These are phyloP conservation scores for Brachionus paranguensis DNA, from an alignment of 1,140 invertebrate genomes.

Conservation along the genomic window DNA sequence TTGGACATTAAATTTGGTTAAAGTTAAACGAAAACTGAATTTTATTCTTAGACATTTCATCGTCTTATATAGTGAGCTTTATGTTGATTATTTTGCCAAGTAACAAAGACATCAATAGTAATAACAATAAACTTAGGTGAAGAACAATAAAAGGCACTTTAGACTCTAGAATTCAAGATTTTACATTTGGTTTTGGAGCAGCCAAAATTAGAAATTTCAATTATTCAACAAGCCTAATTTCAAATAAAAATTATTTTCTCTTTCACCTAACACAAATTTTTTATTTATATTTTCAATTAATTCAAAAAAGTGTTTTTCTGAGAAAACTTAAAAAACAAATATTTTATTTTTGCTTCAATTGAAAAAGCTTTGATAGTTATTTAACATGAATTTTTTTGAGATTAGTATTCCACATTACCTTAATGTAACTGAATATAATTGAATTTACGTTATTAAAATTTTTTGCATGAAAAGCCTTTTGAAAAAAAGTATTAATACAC, in stretches of 20 bases:
- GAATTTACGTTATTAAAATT: background rate
- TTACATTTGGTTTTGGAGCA: background rate
- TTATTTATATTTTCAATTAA: background rate
- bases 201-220: background rate
- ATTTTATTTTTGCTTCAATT: background rate
- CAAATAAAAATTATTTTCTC: background rate
- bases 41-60: background rate
- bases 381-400: background rate
- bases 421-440: background rate
- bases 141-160: background rate
- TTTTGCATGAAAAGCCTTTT: background rate
- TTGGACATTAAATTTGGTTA: background rate
- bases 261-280: background rate
- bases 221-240: background rate
- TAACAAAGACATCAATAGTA: background rate
- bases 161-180: background rate
- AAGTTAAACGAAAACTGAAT: background rate
- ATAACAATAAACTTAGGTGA: background rate
- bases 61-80: background rate
- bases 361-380: background rate
- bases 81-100: background rate
- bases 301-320: slow-evolving; percentile 1
- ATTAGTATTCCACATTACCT: background rate
- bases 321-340: slow-evolving; percentile 2
- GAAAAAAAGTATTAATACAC: too few species aligned